Evolutionary conservation across 2,888 invertebrate genomes (phyloP).

Genomic region (Phalera bucephala): DNA sequence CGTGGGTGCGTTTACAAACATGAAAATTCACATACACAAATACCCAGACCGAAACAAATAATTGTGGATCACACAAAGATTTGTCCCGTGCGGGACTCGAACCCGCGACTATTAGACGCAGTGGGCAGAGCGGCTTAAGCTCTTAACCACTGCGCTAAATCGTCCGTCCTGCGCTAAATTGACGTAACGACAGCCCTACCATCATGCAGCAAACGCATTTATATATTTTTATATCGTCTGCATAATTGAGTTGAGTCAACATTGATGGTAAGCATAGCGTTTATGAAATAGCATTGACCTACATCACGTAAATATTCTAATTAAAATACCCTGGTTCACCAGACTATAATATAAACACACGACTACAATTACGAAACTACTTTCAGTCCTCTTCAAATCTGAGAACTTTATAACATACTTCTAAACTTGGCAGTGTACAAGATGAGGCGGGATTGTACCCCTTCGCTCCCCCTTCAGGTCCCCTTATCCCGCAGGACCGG

Average conservation of each 20-base stretch:
- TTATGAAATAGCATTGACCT: not conserved
- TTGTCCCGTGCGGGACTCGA: no score
- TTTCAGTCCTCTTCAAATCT: slow-evolving; percentile 17
- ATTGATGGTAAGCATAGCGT: not conserved
- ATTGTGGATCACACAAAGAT: no score
- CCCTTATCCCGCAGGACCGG: slow-evolving; percentile 42
- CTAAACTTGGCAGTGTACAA: slow-evolving; percentile 20
- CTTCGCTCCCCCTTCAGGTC: slow-evolving; percentile 24
- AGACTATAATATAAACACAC: not conserved
- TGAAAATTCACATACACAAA: no score
- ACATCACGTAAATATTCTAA: not conserved
- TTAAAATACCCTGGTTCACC: not conserved
- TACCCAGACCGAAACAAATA: no score
- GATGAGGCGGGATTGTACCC: slow-evolving; percentile 9
- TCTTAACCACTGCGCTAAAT: no score
- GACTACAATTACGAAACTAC: slow-evolving; percentile 5
- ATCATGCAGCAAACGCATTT: not conserved
- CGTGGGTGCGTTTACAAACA: no score
- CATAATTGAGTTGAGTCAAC: not conserved
- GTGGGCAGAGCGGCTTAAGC: no score
- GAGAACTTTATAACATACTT: slow-evolving; percentile 19
- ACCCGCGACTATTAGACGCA: no score
- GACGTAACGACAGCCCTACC: no score
- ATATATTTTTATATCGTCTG: not conserved
- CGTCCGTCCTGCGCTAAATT: no score